These are phyloP conservation scores for Pristionchus japonicus DNA, from an alignment of 2,888 invertebrate genomes.

Conservation along the genomic window DNA sequence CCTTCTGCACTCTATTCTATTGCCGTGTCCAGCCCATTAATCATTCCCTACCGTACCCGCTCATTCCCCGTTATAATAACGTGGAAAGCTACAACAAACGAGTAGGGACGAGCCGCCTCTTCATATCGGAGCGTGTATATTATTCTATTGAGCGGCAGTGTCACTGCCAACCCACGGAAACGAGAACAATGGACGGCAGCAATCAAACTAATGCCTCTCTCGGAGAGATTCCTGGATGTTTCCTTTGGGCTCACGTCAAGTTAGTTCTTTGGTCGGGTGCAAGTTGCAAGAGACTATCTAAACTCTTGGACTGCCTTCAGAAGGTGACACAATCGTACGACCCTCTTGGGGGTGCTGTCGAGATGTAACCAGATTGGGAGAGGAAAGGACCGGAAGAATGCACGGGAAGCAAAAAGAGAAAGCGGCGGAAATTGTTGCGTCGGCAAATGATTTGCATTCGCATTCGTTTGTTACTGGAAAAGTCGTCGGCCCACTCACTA, in stretches of 20 bases:
- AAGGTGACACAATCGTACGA: neutral
- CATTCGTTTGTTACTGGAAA: too few species aligned
- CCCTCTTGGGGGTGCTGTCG: neutral
- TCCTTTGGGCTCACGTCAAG: neutral
- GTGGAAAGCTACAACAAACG: neutral
- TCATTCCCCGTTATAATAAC: neutral
- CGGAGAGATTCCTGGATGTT: neutral
- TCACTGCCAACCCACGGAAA: neutral
- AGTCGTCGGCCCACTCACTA: neutral
- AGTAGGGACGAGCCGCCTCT: neutral
- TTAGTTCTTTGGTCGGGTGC: neutral
- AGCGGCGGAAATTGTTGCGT: constrained; percentile 8
- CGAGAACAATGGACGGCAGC: neutral
- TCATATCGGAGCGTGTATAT: neutral
- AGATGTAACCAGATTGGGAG: neutral
- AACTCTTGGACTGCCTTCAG: neutral
- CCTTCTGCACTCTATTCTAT: neutral
- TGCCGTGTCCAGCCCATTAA: neutral
- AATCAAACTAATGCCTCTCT: neutral
- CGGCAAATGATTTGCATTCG: neutral
- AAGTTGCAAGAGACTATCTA: neutral
- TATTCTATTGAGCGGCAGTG: neutral
- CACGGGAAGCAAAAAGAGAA: neutral
- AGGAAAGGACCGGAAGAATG: neutral
- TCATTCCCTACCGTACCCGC: neutral